Percentiles rank a stretch among this genome's conserved stretches.
Conservation (phyloP, 2,888 invertebrate species). For the Drosophila aldrichi region DNA sequence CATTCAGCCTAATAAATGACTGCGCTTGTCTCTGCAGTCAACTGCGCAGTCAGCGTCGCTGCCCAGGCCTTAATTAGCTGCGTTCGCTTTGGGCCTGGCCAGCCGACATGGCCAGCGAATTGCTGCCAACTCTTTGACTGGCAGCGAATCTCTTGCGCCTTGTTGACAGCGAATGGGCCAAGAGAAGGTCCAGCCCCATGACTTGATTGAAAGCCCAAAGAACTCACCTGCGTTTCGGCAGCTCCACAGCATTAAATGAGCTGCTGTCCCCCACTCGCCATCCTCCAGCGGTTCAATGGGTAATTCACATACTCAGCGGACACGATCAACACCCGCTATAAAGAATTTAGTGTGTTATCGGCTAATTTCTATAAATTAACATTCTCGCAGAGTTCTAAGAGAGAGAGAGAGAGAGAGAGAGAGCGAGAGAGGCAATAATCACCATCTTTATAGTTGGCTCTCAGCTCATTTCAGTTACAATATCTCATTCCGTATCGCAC, state of each 20-base stretch:
- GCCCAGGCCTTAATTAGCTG: constrained; percentile 71
- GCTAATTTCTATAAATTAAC: constrained; percentile 1
- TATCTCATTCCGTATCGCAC: neutral
- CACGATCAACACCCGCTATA: constrained; percentile 37
- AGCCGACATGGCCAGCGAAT: constrained; percentile 33
- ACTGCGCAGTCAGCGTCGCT: constrained; percentile 10
- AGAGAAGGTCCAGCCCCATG: neutral
- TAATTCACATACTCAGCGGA: constrained; percentile 13
- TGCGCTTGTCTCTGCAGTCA: constrained; percentile 19
- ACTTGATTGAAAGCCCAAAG: constrained; percentile 24
- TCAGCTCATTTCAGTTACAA: neutral
- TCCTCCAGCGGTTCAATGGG: neutral
- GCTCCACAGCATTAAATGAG: constrained; percentile 26
- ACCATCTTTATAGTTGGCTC: neutral
- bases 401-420: neutral
- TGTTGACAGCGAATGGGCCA: constrained; percentile 29
- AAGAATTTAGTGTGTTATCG: neutral
- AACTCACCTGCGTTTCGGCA: constrained; percentile 46
- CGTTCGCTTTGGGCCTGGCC: constrained; percentile 32
- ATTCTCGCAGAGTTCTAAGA: neutral
- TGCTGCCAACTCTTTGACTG: constrained; percentile 41
- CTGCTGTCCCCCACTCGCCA: neutral
- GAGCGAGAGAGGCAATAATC: neutral
- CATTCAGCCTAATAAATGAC: constrained; percentile 63
- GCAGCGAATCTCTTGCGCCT: constrained; percentile 26